These are phyloP conservation scores for Petrolisthes cinctipes DNA, from an alignment of 2,888 invertebrate species.

Conservation along the genomic window DNA sequence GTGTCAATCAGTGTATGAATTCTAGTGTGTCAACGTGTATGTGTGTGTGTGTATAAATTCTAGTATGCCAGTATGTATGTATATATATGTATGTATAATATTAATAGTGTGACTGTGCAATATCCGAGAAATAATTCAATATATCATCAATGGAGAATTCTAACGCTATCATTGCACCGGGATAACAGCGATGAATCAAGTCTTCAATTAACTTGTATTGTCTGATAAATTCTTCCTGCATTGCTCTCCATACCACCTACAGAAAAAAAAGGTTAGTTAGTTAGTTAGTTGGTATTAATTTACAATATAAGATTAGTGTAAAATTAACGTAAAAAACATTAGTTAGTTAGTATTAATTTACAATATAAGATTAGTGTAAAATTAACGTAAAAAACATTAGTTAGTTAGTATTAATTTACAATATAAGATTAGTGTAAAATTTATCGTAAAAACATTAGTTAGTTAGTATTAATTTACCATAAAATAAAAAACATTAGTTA, in stretches of 20 bases:
- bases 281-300: neutral
- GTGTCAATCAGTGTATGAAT: neutral
- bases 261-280: neutral
- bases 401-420: neutral
- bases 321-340: no score
- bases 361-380: neutral
- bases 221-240: slow-evolving; percentile 98
- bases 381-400: no score
- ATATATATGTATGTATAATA: neutral
- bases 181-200: slow-evolving; percentile 94
- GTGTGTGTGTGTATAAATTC: neutral
- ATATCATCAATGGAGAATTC: slow-evolving; percentile 97
- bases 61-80: slow-evolving; percentile 3
- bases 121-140: slow-evolving; percentile 96
- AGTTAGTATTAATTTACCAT: neutral
- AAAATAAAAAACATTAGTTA: neutral
- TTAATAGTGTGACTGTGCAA: slow-evolving; percentile 90
- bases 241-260: slow-evolving; percentile 97
- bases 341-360: neutral
- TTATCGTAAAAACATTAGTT: no score
- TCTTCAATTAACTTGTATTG: slow-evolving; percentile 95
- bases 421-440: no score
- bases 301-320: neutral
- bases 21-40: neutral
- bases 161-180: slow-evolving; percentile 91